These are phyloP conservation scores for Bunonema sp. DNA, from an alignment of 2,888 invertebrate genomes.

Conservation along the genomic window DNA sequence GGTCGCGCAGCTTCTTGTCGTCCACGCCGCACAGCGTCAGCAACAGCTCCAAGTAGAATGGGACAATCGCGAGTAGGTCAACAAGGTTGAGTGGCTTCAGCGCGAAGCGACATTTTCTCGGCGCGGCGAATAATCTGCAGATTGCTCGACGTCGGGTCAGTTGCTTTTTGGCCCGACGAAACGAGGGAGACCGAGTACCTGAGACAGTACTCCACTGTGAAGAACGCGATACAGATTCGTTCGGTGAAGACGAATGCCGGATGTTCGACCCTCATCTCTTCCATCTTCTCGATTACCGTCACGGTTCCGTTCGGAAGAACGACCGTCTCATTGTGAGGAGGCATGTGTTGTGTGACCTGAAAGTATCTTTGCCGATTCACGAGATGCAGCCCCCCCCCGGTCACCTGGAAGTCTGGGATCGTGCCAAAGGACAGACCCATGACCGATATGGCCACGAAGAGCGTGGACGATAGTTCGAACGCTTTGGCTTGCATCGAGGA, in stretches of 20 bases:
- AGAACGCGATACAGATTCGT: slow-evolving; percentile 41
- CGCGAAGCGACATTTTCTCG: slow-evolving; percentile 35
- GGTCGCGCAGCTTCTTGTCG: slow-evolving; percentile 35
- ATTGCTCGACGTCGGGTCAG: neutral
- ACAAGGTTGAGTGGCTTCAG: slow-evolving; percentile 37
- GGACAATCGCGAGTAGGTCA: slow-evolving; percentile 37
- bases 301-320: slow-evolving; percentile 34
- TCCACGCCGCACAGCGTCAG: slow-evolving; percentile 40
- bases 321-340: slow-evolving; percentile 33
- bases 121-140: slow-evolving; percentile 28
- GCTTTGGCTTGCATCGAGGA: slow-evolving; percentile 32
- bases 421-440: slow-evolving; percentile 42
- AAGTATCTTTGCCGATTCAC: slow-evolving; percentile 2
- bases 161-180: slow-evolving; percentile 2
- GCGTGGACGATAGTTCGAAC: slow-evolving; percentile 38
- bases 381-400: neutral
- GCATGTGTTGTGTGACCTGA: slow-evolving; percentile 30
- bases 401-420: slow-evolving; percentile 40
- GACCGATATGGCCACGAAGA: slow-evolving; percentile 41
- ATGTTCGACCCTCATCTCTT: slow-evolving; percentile 38
- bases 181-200: slow-evolving; percentile 8
- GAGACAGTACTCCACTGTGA: slow-evolving; percentile 38
- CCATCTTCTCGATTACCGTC: slow-evolving; percentile 26
- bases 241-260: slow-evolving; percentile 43
- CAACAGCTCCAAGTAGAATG: slow-evolving; percentile 39